phyloP scores from a whole-genome alignment of 2,888 invertebrate genomes.

The Panzeria rudis region DNA sequence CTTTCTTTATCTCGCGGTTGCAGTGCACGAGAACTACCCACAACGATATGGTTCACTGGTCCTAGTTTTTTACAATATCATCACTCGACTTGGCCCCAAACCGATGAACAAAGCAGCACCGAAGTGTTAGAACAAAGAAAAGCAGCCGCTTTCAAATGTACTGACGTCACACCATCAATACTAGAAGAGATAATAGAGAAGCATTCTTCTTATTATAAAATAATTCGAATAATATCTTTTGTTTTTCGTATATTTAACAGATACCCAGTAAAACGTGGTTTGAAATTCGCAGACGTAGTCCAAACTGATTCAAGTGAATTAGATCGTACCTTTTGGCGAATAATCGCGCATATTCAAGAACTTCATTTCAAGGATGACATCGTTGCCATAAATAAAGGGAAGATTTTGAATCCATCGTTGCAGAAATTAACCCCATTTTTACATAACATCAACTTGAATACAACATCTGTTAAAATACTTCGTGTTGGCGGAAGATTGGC shows the following conservation, averaged over 20 bases:
- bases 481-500: background rate
- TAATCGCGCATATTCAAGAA: background rate
- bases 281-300: background rate
- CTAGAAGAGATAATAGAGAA: conserved; percentile 23
- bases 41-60: conserved; percentile 62
- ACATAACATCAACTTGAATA: background rate
- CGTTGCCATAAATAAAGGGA: background rate
- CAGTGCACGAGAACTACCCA: no score
- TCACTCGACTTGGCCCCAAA: background rate
- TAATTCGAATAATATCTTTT: background rate
- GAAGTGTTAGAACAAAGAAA: background rate
- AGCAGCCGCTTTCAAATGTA: background rate
- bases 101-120: background rate
- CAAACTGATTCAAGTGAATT: background rate
- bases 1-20: no score
- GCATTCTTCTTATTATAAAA: conserved; percentile 6
- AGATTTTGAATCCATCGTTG: background rate
- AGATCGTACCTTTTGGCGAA: background rate
- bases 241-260: background rate
- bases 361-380: background rate
- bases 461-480: background rate
- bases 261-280: background rate
- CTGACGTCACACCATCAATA: background rate
- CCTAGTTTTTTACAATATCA: conserved; percentile 41
- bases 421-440: conserved; percentile 24